phyloP scores from a whole-genome alignment of 2,113 vertebrate species.

The Erythrolamprus reginae region DNA sequence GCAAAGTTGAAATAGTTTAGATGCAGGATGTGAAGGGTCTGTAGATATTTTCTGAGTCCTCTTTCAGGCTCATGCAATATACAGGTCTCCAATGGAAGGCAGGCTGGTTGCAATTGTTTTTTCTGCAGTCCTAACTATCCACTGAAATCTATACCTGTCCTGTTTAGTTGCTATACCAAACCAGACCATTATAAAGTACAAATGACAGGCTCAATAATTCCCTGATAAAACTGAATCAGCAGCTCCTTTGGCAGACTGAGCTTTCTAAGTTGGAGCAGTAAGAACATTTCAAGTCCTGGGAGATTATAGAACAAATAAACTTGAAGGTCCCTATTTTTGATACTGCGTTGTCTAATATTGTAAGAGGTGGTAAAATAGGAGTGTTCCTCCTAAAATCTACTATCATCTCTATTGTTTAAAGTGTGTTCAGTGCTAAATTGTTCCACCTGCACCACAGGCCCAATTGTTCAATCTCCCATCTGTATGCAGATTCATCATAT shows the following conservation, averaged over 20 bases:
- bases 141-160: not conserved
- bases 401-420: not conserved
- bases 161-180: not conserved
- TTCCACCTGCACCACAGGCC: not conserved
- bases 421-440: not conserved
- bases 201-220: not conserved
- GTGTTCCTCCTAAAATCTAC: too few species aligned
- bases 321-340: too few species aligned
- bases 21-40: not conserved
- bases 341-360: too few species aligned
- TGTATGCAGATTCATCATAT: not conserved
- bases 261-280: not conserved
- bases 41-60: not conserved
- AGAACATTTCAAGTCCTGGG: not conserved
- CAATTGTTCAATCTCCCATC: not conserved
- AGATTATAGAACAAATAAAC: too few species aligned
- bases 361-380: too few species aligned
- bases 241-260: not conserved
- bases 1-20: not conserved
- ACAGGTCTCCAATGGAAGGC: not conserved
- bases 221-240: not conserved
- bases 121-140: not conserved
- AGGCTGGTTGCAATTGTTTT: not conserved
- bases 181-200: not conserved
- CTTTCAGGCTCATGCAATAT: not conserved